A percentile compares a stretch with the other conserved stretches of the same genome.
phyloP scores from a whole-genome alignment of 2,113 vertebrate genomes.

The Mormyrus lacerda region DNA sequence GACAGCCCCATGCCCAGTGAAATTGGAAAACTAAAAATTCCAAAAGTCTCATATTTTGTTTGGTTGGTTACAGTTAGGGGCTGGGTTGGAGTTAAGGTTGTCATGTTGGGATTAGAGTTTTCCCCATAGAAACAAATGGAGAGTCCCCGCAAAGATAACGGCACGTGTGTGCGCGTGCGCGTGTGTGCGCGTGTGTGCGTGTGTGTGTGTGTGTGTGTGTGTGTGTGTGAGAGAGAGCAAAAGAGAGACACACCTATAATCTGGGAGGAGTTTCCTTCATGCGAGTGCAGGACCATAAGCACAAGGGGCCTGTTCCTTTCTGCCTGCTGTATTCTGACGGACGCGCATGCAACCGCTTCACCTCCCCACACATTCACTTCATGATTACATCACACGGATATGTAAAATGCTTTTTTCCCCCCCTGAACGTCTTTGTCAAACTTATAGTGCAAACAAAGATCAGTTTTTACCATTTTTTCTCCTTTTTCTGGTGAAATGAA shows the following conservation, averaged over 20 bases:
- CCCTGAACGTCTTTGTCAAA: slow-evolving; percentile 10
- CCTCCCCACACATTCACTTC: not conserved
- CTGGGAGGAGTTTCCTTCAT: slow-evolving; percentile 23
- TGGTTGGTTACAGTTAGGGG: too few relatives aligned
- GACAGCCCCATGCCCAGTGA: too few relatives aligned
- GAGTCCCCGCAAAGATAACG: not conserved
- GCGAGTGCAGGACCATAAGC: slow-evolving; percentile 17
- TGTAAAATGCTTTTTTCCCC: slow-evolving; percentile 22
- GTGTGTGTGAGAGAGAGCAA: too few relatives aligned
- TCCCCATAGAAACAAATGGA: too few relatives aligned
- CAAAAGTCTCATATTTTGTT: too few relatives aligned
- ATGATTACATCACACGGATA: slow-evolving; percentile 26
- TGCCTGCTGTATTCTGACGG: not conserved
- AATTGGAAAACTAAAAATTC: too few relatives aligned
- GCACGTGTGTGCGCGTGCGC: not conserved
- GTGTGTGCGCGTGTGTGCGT: not conserved
- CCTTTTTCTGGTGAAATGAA: not conserved
- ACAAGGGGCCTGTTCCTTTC: not conserved
- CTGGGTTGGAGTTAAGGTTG: too few relatives aligned
- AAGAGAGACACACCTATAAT: slow-evolving; percentile 27
- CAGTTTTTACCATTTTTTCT: slow-evolving; percentile 16
- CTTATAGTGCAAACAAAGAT: slow-evolving; percentile 15
- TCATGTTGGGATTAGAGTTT: too few relatives aligned
- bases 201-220: not conserved
- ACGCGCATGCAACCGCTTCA: not conserved